Base-by-base conservation (phyloP, 2,797 vertebrate species). In the Jordanella pulchra region DNA sequence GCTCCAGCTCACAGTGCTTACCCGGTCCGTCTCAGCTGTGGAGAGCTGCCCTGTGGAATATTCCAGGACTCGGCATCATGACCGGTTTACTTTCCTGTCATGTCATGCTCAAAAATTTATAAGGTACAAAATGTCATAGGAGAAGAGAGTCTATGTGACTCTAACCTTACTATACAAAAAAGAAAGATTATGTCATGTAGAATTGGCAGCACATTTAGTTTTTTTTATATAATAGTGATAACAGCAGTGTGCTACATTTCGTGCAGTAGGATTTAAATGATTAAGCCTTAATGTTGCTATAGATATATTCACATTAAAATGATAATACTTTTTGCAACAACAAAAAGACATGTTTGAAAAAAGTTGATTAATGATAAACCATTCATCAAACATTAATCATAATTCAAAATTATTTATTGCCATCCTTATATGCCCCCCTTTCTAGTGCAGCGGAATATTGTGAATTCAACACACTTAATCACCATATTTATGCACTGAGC, bases 91-190 rank as follows among this genome's bases (percentile, higher is more conserved):
- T 79, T 78, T 81, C 82, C 71, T 75, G 76, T 72, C 82, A 55
- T 84, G 85, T 90, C 77, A 58, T 67, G 69, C 76, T 91, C 75
- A 89, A 89, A 88, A 58, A 91, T 88, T 85, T 76, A 87, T 87
- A 53, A 71, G 12, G 68, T 72, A 80, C 82, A 85, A 89, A 85
- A 21, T 12, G 3, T 68, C 77, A 64, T 67, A 44, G 25, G 44
- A 64, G 73, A 76, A 63, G 48, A 56, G 72, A 71, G 32, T 0
- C 72, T 53, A 67, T 14, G 67, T 65, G 76, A 71, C 65, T 60
- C 14, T 69, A 50, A 76, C 73, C 65, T 74, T 28, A 67, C 67
- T 71, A 39, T 47, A 4, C 65, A 35, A 35, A 7, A 65, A 44
- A 51, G 23, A 45, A 25, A 27, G 72, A 73, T 7, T 11, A 2